Evolutionary conservation across 2,888 invertebrate genomes (phyloP).

Genomic region (Eupithecia subumbrata): DNA sequence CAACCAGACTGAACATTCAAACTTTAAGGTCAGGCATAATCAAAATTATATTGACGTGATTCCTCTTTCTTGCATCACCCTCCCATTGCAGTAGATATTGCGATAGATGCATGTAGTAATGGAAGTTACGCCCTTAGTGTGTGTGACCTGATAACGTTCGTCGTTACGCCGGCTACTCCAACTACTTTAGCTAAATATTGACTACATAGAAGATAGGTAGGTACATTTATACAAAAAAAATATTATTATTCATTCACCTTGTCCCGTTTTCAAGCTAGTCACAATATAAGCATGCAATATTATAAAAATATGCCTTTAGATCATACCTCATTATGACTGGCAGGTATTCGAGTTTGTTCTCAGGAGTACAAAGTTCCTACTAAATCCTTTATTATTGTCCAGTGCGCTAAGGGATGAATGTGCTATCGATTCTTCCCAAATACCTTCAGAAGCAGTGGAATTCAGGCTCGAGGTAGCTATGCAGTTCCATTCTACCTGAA

Average conservation of each 20-base stretch:
- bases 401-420: constrained; percentile 14
- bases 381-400: constrained; percentile 23
- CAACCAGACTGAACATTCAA: background rate
- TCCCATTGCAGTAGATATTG: background rate
- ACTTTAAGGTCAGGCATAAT: background rate
- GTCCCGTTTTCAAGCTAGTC: constrained; percentile 35
- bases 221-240: background rate
- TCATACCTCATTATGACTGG: constrained; percentile 30
- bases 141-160: background rate
- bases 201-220: background rate
- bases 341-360: background rate
- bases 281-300: constrained; percentile 36
- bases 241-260: constrained; percentile 24
- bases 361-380: constrained; percentile 21
- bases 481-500: constrained; percentile 33
- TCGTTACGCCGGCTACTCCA: background rate
- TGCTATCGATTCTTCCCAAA: constrained; percentile 22
- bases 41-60: background rate
- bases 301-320: constrained; percentile 22
- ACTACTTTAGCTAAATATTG: constrained; percentile 6
- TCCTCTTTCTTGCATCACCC: background rate
- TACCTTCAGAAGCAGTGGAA: constrained; percentile 14
- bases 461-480: constrained; percentile 17
- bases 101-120: background rate
- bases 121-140: background rate